These are phyloP conservation scores for Taxidea taxus DNA, from an alignment of 2,113 vertebrate genomes.

Conservation along the genomic window DNA sequence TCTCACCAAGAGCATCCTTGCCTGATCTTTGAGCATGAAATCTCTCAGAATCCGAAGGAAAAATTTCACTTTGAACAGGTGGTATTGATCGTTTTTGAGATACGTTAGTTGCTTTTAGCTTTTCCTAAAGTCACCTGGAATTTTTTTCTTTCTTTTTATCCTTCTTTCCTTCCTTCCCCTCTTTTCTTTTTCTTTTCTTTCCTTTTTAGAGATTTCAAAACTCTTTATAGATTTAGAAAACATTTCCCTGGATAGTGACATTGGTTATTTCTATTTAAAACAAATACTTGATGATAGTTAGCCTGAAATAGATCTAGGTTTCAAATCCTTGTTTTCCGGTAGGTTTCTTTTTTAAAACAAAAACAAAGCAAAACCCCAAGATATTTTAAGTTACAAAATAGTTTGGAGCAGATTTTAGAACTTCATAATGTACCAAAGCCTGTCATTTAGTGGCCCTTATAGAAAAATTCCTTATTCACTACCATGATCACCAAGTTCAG, in stretches of 20 bases:
- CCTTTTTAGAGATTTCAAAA: neutral
- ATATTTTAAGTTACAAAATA: neutral
- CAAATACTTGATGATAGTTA: neutral
- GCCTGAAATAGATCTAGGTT: neutral
- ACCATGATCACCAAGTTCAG: neutral
- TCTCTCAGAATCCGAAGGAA: neutral
- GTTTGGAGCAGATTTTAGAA: slow-evolving; percentile 1
- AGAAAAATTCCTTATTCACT: neutral
- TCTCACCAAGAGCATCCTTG: neutral
- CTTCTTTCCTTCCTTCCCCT: neutral
- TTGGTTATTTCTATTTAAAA: neutral
- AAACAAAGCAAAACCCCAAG: neutral
- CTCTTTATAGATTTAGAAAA: neutral
- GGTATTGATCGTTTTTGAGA: neutral
- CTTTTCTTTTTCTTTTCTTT: neutral
- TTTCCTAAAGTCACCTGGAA: neutral
- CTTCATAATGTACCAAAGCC: neutral
- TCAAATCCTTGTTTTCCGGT: neutral
- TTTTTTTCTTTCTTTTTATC: neutral
- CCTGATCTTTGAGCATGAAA: slow-evolving; percentile 26
- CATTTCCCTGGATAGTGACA: neutral
- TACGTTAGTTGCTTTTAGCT: neutral
- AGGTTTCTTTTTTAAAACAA: neutral
- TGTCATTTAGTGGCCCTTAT: neutral
- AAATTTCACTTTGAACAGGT: slow-evolving; percentile 25